Base-by-base conservation (phyloP, 2,797 vertebrate species). In the Poecilia gillii region DNA sequence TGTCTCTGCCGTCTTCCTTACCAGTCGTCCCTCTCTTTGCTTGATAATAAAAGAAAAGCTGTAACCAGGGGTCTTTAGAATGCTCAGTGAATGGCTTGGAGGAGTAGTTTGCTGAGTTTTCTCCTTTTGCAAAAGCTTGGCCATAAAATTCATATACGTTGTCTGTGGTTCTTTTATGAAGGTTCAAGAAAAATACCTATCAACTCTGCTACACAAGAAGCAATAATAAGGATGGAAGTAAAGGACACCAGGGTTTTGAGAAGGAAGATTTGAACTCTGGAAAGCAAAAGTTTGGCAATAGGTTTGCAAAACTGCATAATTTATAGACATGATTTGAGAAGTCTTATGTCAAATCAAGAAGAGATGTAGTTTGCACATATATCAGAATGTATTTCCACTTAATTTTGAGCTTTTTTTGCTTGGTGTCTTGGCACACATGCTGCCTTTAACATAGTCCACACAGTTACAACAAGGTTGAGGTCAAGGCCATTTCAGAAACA, bases 131-230 rank as follows among this genome's bases (percentile, higher is more conserved):
- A 33, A 33, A 33, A 33, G 33, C 2, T 33, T 33, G 33, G 33
- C 33, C 33, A 33, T 33, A 33, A 33, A 33, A 33, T 33, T 33
- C 33, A 33, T 33, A 33, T 33, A 33, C 33, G 33, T 33, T 33
- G 33, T 33, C 33, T 33, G 33, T 33, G 33, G 33, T 33, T 33
- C 33, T 33, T 33, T 33, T 33, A 33, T 33, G 33, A 33, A 33
- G 33, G 33, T 33, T 33, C 33, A 33, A 33, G 33, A 33, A 33
- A 33, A 33, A 33, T 33, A 33, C 33, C 33, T 3, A 3, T 33
- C 33, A 33, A 33, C 33, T 1, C 36, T 0, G 39, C 57, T 59
- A 64, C 86, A 87, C 77, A 84, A 82, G 83, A 84, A 75, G 74
- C 70, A 83, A 81, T 81, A 80, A 85, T 59, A 66, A 81, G 62